These are phyloP conservation scores for Dermatophagoides farinae DNA, from an alignment of 1,140 invertebrate genomes.

Conservation along the genomic window DNA sequence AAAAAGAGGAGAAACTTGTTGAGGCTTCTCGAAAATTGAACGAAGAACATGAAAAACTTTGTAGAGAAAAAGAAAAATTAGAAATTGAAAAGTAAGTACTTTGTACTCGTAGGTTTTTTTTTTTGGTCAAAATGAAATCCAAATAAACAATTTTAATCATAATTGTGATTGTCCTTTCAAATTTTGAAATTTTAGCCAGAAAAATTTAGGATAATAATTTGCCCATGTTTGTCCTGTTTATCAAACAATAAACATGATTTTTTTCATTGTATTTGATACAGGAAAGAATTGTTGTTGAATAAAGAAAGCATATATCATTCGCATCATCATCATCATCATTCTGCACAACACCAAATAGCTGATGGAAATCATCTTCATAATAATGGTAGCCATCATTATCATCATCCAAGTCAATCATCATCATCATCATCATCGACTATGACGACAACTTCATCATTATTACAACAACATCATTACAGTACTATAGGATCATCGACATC, in stretches of 20 bases:
- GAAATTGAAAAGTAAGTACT: constrained; percentile 12
- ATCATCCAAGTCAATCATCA: too few species aligned
- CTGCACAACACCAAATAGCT: too few species aligned
- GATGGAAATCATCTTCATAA: too few species aligned
- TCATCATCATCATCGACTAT: too few species aligned
- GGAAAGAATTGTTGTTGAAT: too few species aligned
- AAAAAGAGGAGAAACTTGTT: constrained; percentile 16
- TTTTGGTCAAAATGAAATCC: background rate
- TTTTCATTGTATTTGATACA: too few species aligned
- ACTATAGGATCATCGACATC: background rate
- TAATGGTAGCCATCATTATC: too few species aligned
- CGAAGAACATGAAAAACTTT: constrained; percentile 16
- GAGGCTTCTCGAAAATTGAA: constrained; percentile 18
- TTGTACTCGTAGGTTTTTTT: background rate
- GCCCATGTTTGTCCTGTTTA: background rate
- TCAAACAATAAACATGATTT: background rate
- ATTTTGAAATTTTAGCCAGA: background rate
- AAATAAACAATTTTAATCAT: background rate
- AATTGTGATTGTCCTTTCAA: background rate
- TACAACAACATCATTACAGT: background rate
- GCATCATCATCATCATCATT: too few species aligned
- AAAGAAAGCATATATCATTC: too few species aligned
- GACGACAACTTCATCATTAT: too few species aligned
- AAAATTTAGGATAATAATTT: background rate
- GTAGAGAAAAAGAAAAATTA: constrained; percentile 13